Percentiles rank a stretch among this genome's conserved stretches.
phyloP scores from a whole-genome alignment of 2,797 vertebrate genomes.

The Lutjanus argentimaculatus region DNA sequence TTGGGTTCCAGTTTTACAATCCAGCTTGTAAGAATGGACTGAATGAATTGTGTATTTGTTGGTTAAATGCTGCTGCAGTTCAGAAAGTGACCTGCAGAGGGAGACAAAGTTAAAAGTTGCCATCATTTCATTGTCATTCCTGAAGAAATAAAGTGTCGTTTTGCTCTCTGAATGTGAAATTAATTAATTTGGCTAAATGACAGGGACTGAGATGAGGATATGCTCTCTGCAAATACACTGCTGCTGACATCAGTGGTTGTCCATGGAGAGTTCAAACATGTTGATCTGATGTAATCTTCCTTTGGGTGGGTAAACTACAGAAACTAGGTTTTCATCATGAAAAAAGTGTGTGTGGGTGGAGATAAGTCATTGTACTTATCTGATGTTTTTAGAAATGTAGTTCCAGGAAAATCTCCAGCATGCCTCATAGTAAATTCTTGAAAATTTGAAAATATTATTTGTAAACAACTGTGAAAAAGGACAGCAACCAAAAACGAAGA shows the following conservation, averaged over 20 bases:
- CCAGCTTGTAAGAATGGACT: background rate
- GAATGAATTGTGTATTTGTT: background rate
- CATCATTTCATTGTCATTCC: background rate
- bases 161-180: background rate
- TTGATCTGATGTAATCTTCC: conserved; percentile 36
- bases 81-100: conserved; percentile 31
- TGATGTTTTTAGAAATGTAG: background rate
- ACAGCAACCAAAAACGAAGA: background rate
- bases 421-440: background rate
- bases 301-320: conserved; percentile 14
- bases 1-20: background rate
- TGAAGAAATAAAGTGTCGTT: conserved; percentile 6
- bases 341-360: background rate
- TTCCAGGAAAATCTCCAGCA: background rate
- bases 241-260: background rate
- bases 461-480: background rate
- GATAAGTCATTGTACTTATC: background rate
- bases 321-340: background rate
- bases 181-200: background rate
- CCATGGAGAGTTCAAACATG: conserved; percentile 38
- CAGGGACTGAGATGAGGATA: background rate
- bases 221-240: background rate
- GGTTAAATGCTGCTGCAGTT: conserved; percentile 9
- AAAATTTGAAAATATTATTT: background rate
- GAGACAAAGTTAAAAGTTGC: conserved; percentile 20